Evolutionary conservation across 2,888 invertebrate species (phyloP), one percentile per base, ranked within the genome.

Genomic region (Amphiduros pacificus): DNA sequence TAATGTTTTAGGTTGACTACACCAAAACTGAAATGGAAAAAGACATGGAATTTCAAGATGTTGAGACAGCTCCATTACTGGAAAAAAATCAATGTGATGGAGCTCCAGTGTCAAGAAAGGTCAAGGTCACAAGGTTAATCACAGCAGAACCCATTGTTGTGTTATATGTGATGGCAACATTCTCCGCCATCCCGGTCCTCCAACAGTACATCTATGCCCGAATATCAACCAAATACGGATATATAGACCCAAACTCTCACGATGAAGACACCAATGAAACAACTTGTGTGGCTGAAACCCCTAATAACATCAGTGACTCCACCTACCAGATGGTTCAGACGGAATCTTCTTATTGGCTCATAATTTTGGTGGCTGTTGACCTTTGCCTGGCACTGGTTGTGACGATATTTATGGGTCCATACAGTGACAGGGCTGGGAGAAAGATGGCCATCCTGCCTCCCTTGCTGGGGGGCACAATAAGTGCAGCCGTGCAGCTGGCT

Each of bases 181-280:
- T 22, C 6, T n/a, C 44, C 5, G 5, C 44, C 6, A n/a, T 20
- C 6, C 44, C 44, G 22, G n/a, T 44, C 44, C 5, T 20, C 6
- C 44, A 44, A 17, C 44, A 44, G n/a, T 44, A 44, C 44, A 44
- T 44, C 44, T 44, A 44, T 22, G n/a, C n/a, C n/a, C 44, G 44
- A 4, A 6, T 44, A 5, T n/a, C 44, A 6, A 17, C 5, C n/a
- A n/a, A n/a, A n/a, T n/a, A n/a, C n/a, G n/a, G n/a, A n/a, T n/a
- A n/a, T n/a, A n/a, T n/a, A n/a, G n/a, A n/a, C n/a, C n/a, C n/a
- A n/a, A n/a, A n/a, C n/a, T n/a, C n/a, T n/a, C n/a, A n/a, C n/a
- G n/a, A n/a, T n/a, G n/a, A n/a, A n/a, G 44, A 5, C 22, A 22
- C 44, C n/a, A 22, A 22, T 5, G n/a, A 20, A n/a, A 22, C 5